A percentile compares a stretch with the other conserved stretches of the same genome.
Conservation (phyloP, 2,113 vertebrate genomes). For the Psophia crepitans region DNA sequence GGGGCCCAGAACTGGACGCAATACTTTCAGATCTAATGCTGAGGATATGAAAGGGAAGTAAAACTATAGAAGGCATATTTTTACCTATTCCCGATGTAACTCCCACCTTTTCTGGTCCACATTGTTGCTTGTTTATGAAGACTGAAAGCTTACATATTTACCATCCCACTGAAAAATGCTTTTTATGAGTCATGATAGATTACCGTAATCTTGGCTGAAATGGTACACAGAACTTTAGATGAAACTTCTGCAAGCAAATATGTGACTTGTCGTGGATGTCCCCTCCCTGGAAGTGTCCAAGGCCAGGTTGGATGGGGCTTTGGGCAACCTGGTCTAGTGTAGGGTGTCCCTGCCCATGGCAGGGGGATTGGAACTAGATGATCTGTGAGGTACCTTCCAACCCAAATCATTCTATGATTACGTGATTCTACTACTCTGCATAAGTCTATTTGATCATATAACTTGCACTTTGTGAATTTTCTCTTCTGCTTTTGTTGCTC, state of each 20-base stretch:
- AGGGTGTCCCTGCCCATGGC: no score
- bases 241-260: background rate
- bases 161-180: background rate
- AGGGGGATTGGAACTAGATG: no score
- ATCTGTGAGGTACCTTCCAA: no score
- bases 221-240: background rate
- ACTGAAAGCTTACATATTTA: background rate
- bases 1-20: no score
- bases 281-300: no score
- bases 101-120: rapidly evolving
- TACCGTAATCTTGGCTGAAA: background rate
- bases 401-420: no score
- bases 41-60: background rate
- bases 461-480: background rate
- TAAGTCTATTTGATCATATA: background rate
- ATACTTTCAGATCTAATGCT: background rate
- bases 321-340: no score
- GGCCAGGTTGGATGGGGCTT: no score
- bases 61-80: background rate
- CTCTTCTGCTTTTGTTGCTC: background rate
- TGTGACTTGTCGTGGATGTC: background rate
- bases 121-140: background rate
- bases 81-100: background rate
- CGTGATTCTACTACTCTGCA: no score
- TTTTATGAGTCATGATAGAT: background rate